Base-by-base conservation (phyloP, 2,888 invertebrate genomes). In the Patella depressa region DNA sequence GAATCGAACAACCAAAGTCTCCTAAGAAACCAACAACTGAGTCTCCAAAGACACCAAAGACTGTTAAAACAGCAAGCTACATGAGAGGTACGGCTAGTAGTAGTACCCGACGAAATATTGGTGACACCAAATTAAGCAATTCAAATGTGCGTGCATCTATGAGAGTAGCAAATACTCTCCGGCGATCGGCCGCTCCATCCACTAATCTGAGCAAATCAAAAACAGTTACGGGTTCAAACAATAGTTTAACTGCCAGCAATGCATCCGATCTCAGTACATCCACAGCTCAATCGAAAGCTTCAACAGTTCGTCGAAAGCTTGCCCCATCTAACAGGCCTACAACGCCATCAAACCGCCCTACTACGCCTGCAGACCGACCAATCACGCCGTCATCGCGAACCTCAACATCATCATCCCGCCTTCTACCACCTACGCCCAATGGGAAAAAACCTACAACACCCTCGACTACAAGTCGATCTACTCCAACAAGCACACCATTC, bases 11-110 rank as follows among this genome's bases (percentile, higher is more conserved):
- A 70, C 72, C 81, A 15, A 76, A 76, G n/a, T 78, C 82, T 9
- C 81, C 81, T 17, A 73, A 80, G 14, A 80, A 78, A 14, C 57
- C 75, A 53, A 75, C 80, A 12, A 79, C 79, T 71, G 75, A 74
- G 55, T 72, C 74, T 2, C 45, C 74, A 53, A 73, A 81, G 12
- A 79, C 82, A 7, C 57, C 75, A 3, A 82, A 83, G 77, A 83
- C 83, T 72, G 81, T 82, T 53, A 84, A 82, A 71, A 83, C 86
- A 45, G 88, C 88, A 15, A 88, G 88, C 75, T 88, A 87, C 77
- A 88, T 88, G 88, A 80, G 84, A 69, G 83, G 85, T 29, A 88
- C 88, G n/a, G 79, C 83, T 53, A 86, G 88, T 70, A 74, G 78
- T 14, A 59, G 72, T 12, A 84, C 85, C 71, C 74, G 81, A 19